A percentile compares a stretch with the other conserved stretches of the same genome.
Conservation (phyloP, 2,797 vertebrate genomes). For the Antrozous pallidus region DNA sequence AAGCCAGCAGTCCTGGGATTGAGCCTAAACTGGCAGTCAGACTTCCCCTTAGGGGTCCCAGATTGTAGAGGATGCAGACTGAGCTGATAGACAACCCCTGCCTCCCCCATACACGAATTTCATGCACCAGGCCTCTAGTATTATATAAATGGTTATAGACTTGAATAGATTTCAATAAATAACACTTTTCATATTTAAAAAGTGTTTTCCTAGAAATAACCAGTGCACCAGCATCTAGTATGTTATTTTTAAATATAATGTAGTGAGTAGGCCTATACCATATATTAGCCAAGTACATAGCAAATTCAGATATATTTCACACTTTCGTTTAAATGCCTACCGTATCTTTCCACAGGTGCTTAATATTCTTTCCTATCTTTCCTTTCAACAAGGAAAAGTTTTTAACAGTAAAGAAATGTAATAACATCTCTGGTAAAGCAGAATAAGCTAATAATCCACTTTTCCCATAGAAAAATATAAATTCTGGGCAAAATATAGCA, state of each 20-base stretch:
- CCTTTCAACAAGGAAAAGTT: constrained; percentile 38
- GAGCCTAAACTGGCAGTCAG: too few relatives aligned
- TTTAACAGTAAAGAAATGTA: not conserved
- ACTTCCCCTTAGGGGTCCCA: too few relatives aligned
- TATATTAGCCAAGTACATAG: constrained; percentile 17
- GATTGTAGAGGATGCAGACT: too few relatives aligned
- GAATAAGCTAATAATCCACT: not conserved
- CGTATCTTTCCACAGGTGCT: constrained; percentile 39
- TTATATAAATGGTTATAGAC: not conserved
- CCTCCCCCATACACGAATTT: too few relatives aligned
- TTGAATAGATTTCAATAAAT: not conserved
- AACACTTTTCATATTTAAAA: constrained; percentile 42
- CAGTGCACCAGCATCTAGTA: constrained; percentile 8
- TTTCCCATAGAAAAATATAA: not conserved
- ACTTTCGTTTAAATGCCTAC: constrained; percentile 63
- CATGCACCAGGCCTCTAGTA: not conserved
- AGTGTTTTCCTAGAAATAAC: not conserved
- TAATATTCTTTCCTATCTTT: constrained; percentile 58
- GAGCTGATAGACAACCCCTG: too few relatives aligned
- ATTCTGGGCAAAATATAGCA: not conserved
- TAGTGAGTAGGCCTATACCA: constrained; percentile 36
- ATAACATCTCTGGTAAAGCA: not conserved
- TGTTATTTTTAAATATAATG: constrained; percentile 29
- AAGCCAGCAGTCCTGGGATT: too few relatives aligned
- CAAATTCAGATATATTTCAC: constrained; percentile 66